Evolutionary conservation across 2,113 vertebrate genomes (phyloP).

Genomic region (Pelecanoides urinatrix): DNA sequence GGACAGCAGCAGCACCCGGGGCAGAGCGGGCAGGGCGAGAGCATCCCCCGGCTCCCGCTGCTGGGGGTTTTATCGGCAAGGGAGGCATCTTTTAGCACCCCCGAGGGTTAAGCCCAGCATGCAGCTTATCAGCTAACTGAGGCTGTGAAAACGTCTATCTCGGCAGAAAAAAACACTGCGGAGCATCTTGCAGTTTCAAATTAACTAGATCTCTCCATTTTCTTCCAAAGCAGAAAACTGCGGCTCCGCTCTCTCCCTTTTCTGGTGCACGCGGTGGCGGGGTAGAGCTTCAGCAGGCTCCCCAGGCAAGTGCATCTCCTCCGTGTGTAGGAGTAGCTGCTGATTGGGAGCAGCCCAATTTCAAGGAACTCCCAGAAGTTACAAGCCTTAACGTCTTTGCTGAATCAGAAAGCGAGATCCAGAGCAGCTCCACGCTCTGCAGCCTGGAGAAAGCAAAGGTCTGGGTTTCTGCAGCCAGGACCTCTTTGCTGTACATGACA

Average conservation of each 20-base stretch:
- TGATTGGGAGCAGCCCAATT: neutral
- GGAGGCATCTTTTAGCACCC: neutral
- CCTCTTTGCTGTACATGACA: fast-evolving
- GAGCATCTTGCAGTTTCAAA: neutral
- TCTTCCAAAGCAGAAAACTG: neutral
- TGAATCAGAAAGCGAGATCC: neutral
- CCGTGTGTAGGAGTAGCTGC: neutral
- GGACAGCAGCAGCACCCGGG: neutral
- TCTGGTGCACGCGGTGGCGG: neutral
- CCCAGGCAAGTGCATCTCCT: neutral
- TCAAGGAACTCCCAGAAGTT: neutral
- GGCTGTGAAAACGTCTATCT: neutral
- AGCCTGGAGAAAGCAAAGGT: neutral
- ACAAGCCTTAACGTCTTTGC: neutral
- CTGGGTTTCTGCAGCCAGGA: neutral
- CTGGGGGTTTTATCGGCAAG: neutral
- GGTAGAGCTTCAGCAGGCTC: neutral
- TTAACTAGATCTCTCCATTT: neutral
- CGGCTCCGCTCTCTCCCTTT: neutral
- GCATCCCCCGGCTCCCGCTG: neutral
- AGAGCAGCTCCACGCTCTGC: neutral
- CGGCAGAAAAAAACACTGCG: neutral
- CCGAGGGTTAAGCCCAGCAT: neutral
- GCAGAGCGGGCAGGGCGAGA: neutral
- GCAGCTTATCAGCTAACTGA: neutral